Percentiles rank a stretch among this genome's conserved stretches.
Evolutionary conservation across 2,888 invertebrate genomes (phyloP).

Genomic region (Andrena bucephala): DNA sequence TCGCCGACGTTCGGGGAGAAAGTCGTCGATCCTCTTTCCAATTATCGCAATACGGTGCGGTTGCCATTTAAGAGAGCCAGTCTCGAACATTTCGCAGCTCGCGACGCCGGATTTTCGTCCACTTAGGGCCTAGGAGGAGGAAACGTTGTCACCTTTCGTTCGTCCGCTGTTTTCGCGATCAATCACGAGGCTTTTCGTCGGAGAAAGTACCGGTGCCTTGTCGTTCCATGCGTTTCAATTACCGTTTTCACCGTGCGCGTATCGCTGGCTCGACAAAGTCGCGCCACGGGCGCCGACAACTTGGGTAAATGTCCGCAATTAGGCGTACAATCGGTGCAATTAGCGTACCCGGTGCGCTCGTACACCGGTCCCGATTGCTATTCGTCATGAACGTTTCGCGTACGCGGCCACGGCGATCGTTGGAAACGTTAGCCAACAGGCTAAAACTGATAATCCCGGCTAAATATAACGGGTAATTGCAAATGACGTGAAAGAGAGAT

Average conservation of each 20-base stretch:
- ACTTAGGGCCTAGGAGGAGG: no score
- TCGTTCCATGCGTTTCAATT: conserved; percentile 1
- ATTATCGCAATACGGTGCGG: conserved; percentile 33
- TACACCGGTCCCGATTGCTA: neutral
- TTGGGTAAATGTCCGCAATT: conserved; percentile 31
- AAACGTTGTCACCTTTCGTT: neutral
- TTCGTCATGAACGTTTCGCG: neutral
- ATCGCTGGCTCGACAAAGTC: neutral
- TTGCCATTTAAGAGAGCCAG: conserved; percentile 3
- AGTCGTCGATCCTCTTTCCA: conserved; percentile 41
- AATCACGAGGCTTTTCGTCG: conserved; percentile 31
- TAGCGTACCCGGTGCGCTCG: conserved; percentile 8
- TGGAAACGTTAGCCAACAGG: neutral
- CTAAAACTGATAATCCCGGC: conserved; percentile 6
- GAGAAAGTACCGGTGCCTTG: conserved; percentile 44
- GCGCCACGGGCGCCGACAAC: conserved; percentile 13
- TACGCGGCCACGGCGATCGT: neutral
- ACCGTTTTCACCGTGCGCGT: conserved; percentile 47
- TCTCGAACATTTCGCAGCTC: neutral
- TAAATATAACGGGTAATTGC: conserved; percentile 31
- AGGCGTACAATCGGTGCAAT: conserved; percentile 44
- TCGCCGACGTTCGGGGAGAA: conserved; percentile 36
- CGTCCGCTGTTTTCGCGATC: conserved; percentile 8
- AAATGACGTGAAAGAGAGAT: conserved; percentile 17
- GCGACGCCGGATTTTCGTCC: neutral